These are phyloP conservation scores for Cloeon dipterum DNA, from an alignment of 2,888 invertebrate genomes.

Conservation along the genomic window DNA sequence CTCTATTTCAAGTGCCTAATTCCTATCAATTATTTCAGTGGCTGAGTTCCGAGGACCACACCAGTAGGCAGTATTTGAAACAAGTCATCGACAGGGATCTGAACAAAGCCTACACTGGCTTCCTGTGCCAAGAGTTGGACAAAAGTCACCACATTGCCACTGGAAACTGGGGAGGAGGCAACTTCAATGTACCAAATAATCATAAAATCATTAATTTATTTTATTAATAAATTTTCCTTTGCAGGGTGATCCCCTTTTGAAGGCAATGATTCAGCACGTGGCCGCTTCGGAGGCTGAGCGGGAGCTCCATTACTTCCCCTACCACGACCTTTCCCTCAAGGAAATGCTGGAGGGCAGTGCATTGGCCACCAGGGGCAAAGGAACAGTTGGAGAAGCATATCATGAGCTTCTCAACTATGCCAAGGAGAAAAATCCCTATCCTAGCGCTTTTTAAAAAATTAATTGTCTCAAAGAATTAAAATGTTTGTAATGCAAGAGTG, in stretches of 20 bases:
- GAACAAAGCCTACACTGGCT: slow-evolving; percentile 64
- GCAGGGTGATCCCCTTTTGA: slow-evolving; percentile 41
- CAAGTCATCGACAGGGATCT: slow-evolving; percentile 50
- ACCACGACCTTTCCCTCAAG: slow-evolving; percentile 38
- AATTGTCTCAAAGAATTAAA: no score
- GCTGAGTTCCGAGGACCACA: no score
- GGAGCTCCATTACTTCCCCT: slow-evolving; percentile 66
- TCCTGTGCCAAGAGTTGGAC: slow-evolving; percentile 17
- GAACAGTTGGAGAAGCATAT: no score
- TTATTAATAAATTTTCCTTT: no score
- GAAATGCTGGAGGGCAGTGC: slow-evolving; percentile 25
- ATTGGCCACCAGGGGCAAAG: no score
- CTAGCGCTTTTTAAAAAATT: no score
- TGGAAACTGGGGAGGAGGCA: slow-evolving; percentile 92
- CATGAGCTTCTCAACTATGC: no score
- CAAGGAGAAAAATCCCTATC: no score
- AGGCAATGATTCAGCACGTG: slow-evolving; percentile 55
- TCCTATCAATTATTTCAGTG: no score
- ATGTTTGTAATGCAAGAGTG: no score
- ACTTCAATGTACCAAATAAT: slow-evolving; percentile 34
- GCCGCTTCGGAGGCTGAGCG: slow-evolving; percentile 34
- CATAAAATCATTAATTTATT: background rate
- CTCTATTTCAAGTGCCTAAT: no score
- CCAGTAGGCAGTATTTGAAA: no score
- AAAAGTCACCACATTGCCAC: slow-evolving; percentile 46